Percentiles rank a stretch among this genome's conserved stretches.
These are phyloP conservation scores for Choloepus didactylus DNA, from an alignment of 2,797 vertebrate genomes.

Conservation along the genomic window DNA sequence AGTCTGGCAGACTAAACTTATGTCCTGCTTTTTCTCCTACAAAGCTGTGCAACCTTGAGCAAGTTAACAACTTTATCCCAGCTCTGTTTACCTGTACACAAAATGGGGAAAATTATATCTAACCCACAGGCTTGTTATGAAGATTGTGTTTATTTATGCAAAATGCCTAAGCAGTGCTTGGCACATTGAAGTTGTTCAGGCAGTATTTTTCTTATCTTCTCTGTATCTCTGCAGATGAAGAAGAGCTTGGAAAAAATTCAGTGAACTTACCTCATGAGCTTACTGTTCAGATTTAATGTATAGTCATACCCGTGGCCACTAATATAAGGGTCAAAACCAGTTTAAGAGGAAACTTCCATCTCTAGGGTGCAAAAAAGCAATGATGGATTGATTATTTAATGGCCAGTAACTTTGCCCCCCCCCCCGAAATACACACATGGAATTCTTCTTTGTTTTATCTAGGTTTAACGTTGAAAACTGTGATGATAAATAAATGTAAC, in stretches of 20 bases:
- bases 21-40: background rate
- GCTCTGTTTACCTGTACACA: background rate
- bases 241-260: conserved; percentile 12
- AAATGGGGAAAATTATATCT: background rate
- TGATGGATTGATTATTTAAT: conserved; percentile 14
- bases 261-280: conserved; percentile 41
- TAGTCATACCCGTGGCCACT: conserved; percentile 25
- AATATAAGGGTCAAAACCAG: background rate
- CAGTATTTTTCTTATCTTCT: background rate
- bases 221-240: conserved; percentile 37
- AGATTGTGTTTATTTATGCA: background rate
- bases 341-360: conserved; percentile 52
- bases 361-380: conserved; percentile 46
- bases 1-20: background rate
- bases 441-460: conserved; percentile 39
- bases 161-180: background rate
- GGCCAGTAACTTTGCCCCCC: background rate
- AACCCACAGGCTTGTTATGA: background rate
- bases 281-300: conserved; percentile 6
- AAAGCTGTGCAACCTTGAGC: background rate
- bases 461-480: conserved; percentile 29
- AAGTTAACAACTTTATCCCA: conserved; percentile 2
- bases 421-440: background rate
- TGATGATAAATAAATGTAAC: background rate
- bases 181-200: background rate